Evolutionary conservation across 2,113 vertebrate genomes (phyloP), one percentile per base, ranked within the genome.

Genomic region (Scartelaos histophorus): DNA sequence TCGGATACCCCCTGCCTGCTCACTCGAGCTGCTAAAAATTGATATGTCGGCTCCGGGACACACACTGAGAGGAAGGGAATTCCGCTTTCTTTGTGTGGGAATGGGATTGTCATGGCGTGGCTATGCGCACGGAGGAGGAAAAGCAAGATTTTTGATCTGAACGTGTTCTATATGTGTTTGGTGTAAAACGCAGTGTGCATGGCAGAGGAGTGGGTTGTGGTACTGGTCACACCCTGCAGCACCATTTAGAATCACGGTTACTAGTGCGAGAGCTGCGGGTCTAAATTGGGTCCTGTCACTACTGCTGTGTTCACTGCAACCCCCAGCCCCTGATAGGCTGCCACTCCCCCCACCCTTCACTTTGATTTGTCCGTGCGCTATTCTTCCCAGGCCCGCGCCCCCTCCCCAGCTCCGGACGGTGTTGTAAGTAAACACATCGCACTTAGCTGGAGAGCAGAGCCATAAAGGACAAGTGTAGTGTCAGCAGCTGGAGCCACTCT

Each of bases 271-370:
- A 7, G 43, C 64, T 12, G 62, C 47, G 6, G 67, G 46, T 65
- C 65, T 85, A 56, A 82, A 82, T 78, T 71, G 77, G 79, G 69
- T 64, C 51, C 69, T 83, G 80, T 81, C 82, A 78, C 82, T 68
- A 70, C 70, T 53, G 64, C 78, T 78, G 67, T 76, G 66, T 60
- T 73, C 79, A 69, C 76, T 21, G 13, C 13, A 66, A 58, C 65
- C 61, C 65, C 29, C 46, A 34, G 66, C 56, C 67, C 70, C 46
- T 74, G 70, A 74, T 13, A 29, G 72, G 64, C 68, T 74, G 19
- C 34, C 61, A 64, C 64, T 69, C 62, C 29, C 56, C 65, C 61
- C 46, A 60, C 51, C 76, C 45, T 53, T 29, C 45, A 21, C 35
- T 69, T 79, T 57, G 38, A 82, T 80, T 75, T 78, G 67, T 83